Evolutionary conservation across 2,888 invertebrate genomes (phyloP).

Genomic region (Synergus japonicus): DNA sequence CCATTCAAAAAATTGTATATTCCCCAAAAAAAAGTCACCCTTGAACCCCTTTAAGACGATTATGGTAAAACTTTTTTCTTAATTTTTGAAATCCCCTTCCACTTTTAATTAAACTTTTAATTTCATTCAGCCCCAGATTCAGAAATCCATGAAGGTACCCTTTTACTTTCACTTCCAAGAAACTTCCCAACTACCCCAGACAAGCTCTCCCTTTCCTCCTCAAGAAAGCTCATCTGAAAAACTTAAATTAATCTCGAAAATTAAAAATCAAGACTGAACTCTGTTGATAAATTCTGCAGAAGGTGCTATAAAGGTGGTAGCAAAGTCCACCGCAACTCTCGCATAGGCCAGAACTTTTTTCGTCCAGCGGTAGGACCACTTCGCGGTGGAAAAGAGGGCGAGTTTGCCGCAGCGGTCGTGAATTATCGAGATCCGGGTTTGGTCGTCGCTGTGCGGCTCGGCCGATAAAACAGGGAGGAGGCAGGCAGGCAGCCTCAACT

Average conservation of each 20-base stretch:
- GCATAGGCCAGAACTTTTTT: not conserved
- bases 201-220: too few relatives aligned
- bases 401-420: constrained; percentile 59
- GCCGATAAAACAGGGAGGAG: constrained; percentile 37
- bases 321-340: not conserved
- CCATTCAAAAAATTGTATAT: too few relatives aligned
- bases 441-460: constrained; percentile 46
- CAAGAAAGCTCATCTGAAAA: too few relatives aligned
- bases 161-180: too few relatives aligned
- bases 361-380: constrained; percentile 21
- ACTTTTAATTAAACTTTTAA: not conserved
- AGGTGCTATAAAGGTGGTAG: not conserved
- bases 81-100: not conserved
- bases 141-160: too few relatives aligned
- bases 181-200: too few relatives aligned
- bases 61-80: not conserved
- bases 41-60: too few relatives aligned
- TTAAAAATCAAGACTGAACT: not conserved
- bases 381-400: constrained; percentile 37
- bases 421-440: constrained; percentile 57
- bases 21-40: too few relatives aligned
- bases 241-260: not conserved
- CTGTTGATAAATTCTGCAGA: not conserved
- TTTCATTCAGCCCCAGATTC: too few relatives aligned
- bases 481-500: not conserved